Evolutionary conservation across 2,113 vertebrate species (phyloP).

Genomic region (Motacilla tschutschensis): DNA sequence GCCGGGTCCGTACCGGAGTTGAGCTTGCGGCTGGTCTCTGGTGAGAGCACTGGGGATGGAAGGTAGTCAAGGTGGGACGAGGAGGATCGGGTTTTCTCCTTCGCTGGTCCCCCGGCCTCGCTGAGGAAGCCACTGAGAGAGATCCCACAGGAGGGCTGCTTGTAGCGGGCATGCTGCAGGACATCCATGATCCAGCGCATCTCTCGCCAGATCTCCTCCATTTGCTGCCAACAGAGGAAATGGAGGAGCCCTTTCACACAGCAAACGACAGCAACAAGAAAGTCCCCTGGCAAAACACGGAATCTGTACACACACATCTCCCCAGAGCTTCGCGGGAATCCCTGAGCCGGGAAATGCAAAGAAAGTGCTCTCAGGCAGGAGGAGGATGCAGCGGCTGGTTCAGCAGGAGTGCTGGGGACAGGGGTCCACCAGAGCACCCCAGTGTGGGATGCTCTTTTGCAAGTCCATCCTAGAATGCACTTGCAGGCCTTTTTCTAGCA

Average conservation of each 20-base stretch:
- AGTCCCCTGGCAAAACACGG: not conserved
- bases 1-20: slow-evolving; percentile 68
- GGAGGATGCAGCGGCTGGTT: not conserved
- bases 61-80: slow-evolving; percentile 83
- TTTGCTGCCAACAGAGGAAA: slow-evolving; percentile 74
- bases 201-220: slow-evolving; percentile 91
- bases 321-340: not conserved
- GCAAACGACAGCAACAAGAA: not conserved
- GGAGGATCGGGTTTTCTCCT: slow-evolving; percentile 75
- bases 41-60: slow-evolving; percentile 82
- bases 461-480: not conserved
- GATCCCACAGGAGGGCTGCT: slow-evolving; percentile 83
- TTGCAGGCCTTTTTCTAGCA: not conserved
- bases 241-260: not conserved
- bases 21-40: slow-evolving; percentile 77
- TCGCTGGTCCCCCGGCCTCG: slow-evolving; percentile 52
- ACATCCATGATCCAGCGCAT: slow-evolving; percentile 90
- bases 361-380: not conserved
- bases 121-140: slow-evolving; percentile 81
- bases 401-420: not conserved
- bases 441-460: fast-evolving
- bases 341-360: not conserved
- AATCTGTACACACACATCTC: not conserved
- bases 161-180: slow-evolving; percentile 88
- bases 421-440: too few species aligned